Percentiles rank a stretch among this genome's conserved stretches.
phyloP scores from a whole-genome alignment of 1,140 invertebrate genomes.

The Tetramorium parvispinum region DNA sequence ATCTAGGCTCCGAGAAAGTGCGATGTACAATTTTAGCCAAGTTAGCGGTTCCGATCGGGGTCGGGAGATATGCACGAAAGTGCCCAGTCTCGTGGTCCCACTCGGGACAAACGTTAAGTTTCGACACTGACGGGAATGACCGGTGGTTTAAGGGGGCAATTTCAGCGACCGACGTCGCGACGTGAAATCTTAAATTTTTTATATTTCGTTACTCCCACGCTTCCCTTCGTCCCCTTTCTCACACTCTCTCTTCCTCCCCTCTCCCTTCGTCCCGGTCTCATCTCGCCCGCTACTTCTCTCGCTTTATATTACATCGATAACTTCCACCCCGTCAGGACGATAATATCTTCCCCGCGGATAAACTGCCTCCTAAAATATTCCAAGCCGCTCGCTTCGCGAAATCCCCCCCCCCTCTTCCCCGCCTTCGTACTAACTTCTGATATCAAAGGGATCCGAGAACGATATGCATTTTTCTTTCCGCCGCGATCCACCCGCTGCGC shows the following conservation, averaged over 20 bases:
- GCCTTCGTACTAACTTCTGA: constrained; percentile 31
- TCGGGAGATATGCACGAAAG: constrained; percentile 32
- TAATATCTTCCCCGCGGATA: constrained; percentile 51
- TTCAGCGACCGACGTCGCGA: constrained; percentile 8
- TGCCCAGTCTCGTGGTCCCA: not conserved
- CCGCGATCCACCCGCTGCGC: constrained; percentile 5
- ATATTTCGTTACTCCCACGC: constrained; percentile 11
- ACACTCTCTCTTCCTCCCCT: not conserved
- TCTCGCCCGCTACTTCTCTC: constrained; percentile 20
- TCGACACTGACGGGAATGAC: constrained; percentile 3
- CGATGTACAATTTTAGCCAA: constrained; percentile 16
- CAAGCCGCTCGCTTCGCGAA: constrained; percentile 20
- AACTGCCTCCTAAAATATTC: constrained; percentile 60
- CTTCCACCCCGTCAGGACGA: constrained; percentile 39
- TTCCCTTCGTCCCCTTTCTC: not conserved
- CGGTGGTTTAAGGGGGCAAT: constrained; percentile 26
- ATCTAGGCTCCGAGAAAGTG: not conserved
- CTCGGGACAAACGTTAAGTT: constrained; percentile 8
- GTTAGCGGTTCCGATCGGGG: constrained; percentile 11
- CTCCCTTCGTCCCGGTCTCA: not conserved
- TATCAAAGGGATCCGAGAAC: constrained; percentile 53
- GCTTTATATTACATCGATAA: constrained; percentile 60
- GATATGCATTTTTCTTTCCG: constrained; percentile 59
- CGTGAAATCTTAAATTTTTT: constrained; percentile 50
- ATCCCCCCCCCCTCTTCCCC: not conserved